Percentiles rank a stretch among this genome's conserved stretches.
phyloP scores from a whole-genome alignment of 2,113 vertebrate genomes.

The Gymnobelideus leadbeateri region DNA sequence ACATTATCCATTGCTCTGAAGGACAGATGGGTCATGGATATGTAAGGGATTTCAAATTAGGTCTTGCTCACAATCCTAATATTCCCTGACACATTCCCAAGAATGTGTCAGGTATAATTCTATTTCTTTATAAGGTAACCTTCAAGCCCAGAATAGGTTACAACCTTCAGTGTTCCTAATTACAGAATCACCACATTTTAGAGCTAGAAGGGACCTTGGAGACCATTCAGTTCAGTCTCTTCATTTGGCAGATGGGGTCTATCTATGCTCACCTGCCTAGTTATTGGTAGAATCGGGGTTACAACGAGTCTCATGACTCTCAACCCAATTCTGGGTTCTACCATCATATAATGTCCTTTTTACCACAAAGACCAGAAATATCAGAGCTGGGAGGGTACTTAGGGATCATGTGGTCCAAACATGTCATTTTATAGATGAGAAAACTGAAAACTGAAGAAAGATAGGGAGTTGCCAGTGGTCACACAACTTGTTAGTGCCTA shows the following conservation, averaged over 20 bases:
- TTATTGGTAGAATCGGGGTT: neutral
- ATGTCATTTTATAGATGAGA: neutral
- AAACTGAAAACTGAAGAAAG: neutral
- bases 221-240: neutral
- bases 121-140: slow-evolving; percentile 47
- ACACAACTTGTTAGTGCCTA: neutral
- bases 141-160: neutral
- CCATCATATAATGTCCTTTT: neutral
- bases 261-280: neutral
- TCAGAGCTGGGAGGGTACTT: neutral
- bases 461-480: neutral
- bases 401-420: neutral
- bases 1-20: slow-evolving; percentile 61
- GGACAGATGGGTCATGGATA: slow-evolving; percentile 48
- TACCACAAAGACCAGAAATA: neutral
- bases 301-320: neutral
- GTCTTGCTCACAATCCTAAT: slow-evolving; percentile 15
- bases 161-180: neutral
- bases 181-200: neutral
- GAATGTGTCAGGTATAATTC: neutral
- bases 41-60: slow-evolving; percentile 34
- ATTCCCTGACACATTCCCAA: slow-evolving; percentile 9
- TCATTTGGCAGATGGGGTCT: neutral
- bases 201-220: neutral
- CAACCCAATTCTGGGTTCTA: neutral